A percentile compares a stretch with the other conserved stretches of the same genome.
phyloP scores from a whole-genome alignment of 2,113 vertebrate genomes.

The Lampris megalopsis region DNA sequence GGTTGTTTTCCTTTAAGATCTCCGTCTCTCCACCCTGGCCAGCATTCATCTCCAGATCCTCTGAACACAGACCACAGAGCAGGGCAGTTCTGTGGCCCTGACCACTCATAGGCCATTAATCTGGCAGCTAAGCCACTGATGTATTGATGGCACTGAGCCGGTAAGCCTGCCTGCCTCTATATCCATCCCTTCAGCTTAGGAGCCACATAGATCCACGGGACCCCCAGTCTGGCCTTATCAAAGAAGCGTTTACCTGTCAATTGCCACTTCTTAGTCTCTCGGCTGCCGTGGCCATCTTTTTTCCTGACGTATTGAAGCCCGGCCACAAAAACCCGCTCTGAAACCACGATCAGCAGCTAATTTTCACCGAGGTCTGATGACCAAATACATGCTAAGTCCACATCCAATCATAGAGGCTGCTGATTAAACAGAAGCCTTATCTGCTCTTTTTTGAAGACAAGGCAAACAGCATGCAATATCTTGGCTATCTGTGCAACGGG shows the following conservation, averaged over 20 bases:
- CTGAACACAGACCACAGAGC: conserved; percentile 70
- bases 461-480: conserved; percentile 21
- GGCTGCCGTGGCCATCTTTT: conserved; percentile 38
- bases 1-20: too few relatives aligned
- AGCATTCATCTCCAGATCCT: conserved; percentile 67
- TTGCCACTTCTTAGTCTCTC: conserved; percentile 47
- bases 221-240: conserved; percentile 58
- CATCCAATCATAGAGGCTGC: conserved; percentile 32
- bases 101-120: conserved; percentile 81
- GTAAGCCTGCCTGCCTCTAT: conserved; percentile 75
- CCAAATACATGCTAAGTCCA: conserved; percentile 47
- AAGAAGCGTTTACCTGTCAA: conserved; percentile 69
- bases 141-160: conserved; percentile 80
- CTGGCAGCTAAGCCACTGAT: conserved; percentile 82
- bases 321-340: conserved; percentile 4
- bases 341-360: conserved; percentile 20
- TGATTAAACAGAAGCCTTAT: conserved; percentile 42
- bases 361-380: conserved; percentile 65
- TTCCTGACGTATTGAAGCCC: conserved; percentile 21
- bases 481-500: conserved; percentile 9
- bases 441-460: conserved; percentile 17
- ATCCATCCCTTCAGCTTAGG: conserved; percentile 73
- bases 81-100: conserved; percentile 77
- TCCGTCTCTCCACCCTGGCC: conserved; percentile 62
- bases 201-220: conserved; percentile 59